Evolutionary conservation across 1,140 invertebrate genomes (phyloP).

Genomic region (Hyposmocoma kahamanoa): DNA sequence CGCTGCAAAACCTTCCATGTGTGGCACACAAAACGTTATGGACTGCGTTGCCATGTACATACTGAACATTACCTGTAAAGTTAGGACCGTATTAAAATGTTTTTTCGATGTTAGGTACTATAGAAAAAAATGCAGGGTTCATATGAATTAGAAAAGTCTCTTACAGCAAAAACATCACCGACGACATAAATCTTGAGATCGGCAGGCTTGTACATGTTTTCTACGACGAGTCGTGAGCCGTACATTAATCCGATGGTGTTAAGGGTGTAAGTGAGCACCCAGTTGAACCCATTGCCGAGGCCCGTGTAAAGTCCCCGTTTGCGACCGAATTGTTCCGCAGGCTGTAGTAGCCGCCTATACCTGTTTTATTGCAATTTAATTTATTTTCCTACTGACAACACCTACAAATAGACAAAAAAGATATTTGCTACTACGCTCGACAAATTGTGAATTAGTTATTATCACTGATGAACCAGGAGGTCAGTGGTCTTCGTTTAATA

Average conservation of each 20-base stretch:
- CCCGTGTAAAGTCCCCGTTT: conserved; percentile 81
- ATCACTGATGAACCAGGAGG: too few relatives aligned
- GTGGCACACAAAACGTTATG: conserved; percentile 86
- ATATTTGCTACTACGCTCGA: too few relatives aligned
- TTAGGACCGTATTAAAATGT: too few relatives aligned
- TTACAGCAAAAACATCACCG: conserved; percentile 80
- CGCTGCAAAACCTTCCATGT: conserved; percentile 77
- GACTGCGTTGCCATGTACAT: conserved; percentile 88
- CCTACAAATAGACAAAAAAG: too few relatives aligned
- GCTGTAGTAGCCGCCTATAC: conserved; percentile 76
- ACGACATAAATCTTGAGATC: conserved; percentile 76
- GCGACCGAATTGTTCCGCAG: conserved; percentile 79
- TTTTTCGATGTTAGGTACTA: too few relatives aligned
- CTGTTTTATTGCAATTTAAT: too few relatives aligned
- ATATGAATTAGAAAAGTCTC: conserved; percentile 19
- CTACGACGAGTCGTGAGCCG: conserved; percentile 81
- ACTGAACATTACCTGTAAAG: conserved; percentile 82
- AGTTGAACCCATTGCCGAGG: conserved; percentile 80
- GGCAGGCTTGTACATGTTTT: conserved; percentile 66
- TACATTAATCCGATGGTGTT: conserved; percentile 91
- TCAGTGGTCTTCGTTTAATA: too few relatives aligned
- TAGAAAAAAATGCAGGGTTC: not conserved
- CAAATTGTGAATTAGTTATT: too few relatives aligned
- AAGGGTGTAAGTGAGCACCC: conserved; percentile 82
- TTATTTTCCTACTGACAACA: too few relatives aligned